phyloP scores from a whole-genome alignment of 2,888 invertebrate genomes.

The Pristionchus fissidentatus region DNA sequence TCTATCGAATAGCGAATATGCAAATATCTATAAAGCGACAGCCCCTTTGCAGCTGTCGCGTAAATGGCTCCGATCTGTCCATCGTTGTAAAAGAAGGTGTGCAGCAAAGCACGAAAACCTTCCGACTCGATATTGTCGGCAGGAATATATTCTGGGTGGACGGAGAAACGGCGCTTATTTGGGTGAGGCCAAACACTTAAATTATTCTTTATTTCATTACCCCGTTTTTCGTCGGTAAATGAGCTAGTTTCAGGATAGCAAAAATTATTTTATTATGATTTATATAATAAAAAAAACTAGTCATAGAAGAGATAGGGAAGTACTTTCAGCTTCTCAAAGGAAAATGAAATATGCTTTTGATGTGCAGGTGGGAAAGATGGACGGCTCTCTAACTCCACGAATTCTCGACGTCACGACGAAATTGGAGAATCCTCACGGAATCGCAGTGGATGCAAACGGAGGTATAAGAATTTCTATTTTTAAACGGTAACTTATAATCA shows the following conservation, averaged over 20 bases:
- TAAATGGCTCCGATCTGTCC: constrained; percentile 38
- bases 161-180: constrained; percentile 52
- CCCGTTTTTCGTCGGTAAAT: not conserved
- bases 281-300: not conserved
- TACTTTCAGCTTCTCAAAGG: not conserved
- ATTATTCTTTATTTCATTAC: not conserved
- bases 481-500: no score
- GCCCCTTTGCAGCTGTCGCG: constrained; percentile 39
- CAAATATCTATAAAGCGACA: no score
- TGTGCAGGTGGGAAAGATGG: constrained; percentile 26
- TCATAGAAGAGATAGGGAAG: not conserved
- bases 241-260: not conserved
- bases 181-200: not conserved
- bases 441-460: constrained; percentile 52
- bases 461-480: constrained; percentile 23
- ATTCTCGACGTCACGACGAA: not conserved
- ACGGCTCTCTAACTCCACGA: constrained; percentile 41
- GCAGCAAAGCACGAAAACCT: constrained; percentile 31
- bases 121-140: constrained; percentile 54
- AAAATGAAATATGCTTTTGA: not conserved
- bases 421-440: constrained; percentile 49
- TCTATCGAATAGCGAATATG: not conserved
- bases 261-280: not conserved
- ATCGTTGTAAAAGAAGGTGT: constrained; percentile 33
- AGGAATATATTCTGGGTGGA: constrained; percentile 59